Percentiles rank a stretch among this genome's conserved stretches.
These are phyloP conservation scores for Schrankia costaestrigalis DNA, from an alignment of 2,888 invertebrate species.

Conservation along the genomic window DNA sequence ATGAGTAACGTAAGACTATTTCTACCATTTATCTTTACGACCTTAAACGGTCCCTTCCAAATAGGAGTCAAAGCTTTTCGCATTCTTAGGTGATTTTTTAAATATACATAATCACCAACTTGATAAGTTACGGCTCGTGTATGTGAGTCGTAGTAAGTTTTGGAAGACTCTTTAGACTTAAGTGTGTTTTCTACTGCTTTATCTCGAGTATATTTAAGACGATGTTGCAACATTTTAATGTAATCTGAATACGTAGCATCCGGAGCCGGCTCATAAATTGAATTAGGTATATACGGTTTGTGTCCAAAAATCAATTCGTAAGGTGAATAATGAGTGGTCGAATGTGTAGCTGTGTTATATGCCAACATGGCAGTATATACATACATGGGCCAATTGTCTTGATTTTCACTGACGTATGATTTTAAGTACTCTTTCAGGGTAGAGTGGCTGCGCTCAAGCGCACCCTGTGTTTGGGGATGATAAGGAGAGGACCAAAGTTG, in stretches of 20 bases:
- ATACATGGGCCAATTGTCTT: neutral
- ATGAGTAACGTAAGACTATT: neutral
- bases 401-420: slow-evolving; percentile 1
- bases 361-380: too few relatives aligned
- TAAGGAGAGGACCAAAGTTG: neutral
- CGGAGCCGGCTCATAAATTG: neutral
- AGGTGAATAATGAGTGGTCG: neutral
- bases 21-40: neutral
- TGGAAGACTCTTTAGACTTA: neutral
- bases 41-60: neutral
- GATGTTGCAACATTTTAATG: neutral
- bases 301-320: neutral
- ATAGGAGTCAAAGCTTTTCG: neutral
- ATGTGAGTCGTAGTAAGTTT: neutral
- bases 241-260: neutral
- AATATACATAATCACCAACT: too few relatives aligned
- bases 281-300: neutral
- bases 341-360: neutral
- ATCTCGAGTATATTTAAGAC: neutral
- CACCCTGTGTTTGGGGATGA: too few relatives aligned
- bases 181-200: neutral
- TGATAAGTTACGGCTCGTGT: neutral
- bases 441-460: neutral
- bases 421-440: neutral
- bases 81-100: neutral